phyloP scores from a whole-genome alignment of 2,113 vertebrate species.

The Ginglymostoma cirratum region DNA sequence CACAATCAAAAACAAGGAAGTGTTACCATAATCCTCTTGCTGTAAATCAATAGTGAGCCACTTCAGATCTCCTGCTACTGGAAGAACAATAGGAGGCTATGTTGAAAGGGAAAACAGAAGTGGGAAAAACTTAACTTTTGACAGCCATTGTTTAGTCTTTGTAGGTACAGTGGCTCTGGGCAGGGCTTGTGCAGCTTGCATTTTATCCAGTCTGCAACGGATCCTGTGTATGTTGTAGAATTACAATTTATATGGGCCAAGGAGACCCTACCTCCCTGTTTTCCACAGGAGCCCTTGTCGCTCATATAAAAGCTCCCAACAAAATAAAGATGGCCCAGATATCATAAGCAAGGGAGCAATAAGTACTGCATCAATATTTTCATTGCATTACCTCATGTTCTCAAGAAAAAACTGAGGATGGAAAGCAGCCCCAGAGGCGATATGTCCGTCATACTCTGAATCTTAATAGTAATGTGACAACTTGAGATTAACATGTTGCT shows the following conservation, averaged over 20 bases:
- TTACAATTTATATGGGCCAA: neutral
- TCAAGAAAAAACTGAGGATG: neutral
- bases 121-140: neutral
- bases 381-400: neutral
- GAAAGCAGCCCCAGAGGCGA: neutral
- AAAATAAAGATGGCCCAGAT: neutral
- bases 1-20: neutral
- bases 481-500: neutral
- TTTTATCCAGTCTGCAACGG: neutral
- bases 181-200: neutral
- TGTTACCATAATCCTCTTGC: neutral
- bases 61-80: neutral
- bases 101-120: neutral
- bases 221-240: neutral
- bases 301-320: neutral
- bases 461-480: neutral
- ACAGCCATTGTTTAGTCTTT: neutral
- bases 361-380: neutral
- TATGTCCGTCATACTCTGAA: neutral
- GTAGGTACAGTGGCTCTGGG: neutral
- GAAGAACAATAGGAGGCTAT: neutral
- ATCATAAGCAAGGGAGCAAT: neutral
- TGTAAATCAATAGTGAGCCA: too few species aligned
- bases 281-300: neutral
- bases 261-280: neutral